Percentiles rank a stretch among this genome's conserved stretches.
These are phyloP conservation scores for Microctenopoma lineatum DNA, from an alignment of 2,797 vertebrate genomes.

Conservation along the genomic window DNA sequence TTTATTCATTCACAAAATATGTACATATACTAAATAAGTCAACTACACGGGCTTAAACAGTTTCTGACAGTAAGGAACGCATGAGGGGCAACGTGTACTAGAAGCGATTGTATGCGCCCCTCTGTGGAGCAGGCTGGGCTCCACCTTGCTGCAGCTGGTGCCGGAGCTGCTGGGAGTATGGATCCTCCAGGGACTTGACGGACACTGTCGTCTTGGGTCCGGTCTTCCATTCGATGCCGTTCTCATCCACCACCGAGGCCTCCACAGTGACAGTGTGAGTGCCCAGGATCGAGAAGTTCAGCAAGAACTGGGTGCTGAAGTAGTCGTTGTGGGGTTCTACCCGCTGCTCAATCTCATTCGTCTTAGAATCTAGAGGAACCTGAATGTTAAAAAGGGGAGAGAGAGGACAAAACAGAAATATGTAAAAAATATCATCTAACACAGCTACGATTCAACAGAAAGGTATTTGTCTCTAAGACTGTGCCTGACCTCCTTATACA, in stretches of 20 bases:
- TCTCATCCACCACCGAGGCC: conserved; percentile 94
- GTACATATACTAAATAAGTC: conserved; percentile 35
- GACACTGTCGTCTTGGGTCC: conserved; percentile 94
- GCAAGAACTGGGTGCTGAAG: conserved; percentile 97
- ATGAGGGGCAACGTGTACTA: conserved; percentile 55
- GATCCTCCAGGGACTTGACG: conserved; percentile 96
- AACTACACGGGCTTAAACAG: conserved; percentile 2
- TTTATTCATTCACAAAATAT: conserved; percentile 67
- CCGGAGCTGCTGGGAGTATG: conserved; percentile 94
- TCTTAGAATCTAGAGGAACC: conserved; percentile 90
- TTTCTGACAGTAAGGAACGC: background rate
- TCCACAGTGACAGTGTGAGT: conserved; percentile 94
- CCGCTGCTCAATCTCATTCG: conserved; percentile 95
- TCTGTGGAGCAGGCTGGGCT: conserved; percentile 83
- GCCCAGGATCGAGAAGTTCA: conserved; percentile 93
- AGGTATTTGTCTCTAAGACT: background rate
- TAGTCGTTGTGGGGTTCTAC: conserved; percentile 99
- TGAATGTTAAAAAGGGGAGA: conserved; percentile 55
- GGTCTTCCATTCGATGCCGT: conserved; percentile 94
- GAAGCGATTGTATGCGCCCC: conserved; percentile 88
- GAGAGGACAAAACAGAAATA: background rate
- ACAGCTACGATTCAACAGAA: too few species aligned
- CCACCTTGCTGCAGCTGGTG: conserved; percentile 89
- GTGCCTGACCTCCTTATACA: background rate
- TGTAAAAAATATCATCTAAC: too few species aligned